Evolutionary conservation across 2,797 vertebrate genomes (phyloP).

Genomic region (Tapirus indicus): DNA sequence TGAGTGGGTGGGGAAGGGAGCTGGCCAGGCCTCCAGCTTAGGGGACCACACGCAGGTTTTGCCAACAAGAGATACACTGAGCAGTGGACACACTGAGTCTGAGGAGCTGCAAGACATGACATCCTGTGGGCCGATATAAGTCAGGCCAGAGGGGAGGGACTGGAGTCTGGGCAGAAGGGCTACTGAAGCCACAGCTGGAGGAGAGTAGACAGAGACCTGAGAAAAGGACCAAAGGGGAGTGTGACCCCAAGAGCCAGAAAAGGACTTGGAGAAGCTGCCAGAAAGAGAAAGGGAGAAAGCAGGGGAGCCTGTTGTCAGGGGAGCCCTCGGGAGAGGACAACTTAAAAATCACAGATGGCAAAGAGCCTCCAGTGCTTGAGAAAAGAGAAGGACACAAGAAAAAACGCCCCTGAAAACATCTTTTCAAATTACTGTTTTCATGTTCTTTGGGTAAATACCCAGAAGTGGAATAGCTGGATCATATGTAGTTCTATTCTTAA

Average conservation of each 20-base stretch:
- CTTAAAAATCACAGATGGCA: background rate
- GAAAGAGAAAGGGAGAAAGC: background rate
- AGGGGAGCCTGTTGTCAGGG: background rate
- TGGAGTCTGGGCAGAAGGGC: background rate
- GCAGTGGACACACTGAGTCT: background rate
- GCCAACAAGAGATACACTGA: background rate
- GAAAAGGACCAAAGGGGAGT: background rate
- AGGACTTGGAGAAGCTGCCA: background rate
- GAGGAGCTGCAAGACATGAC: background rate
- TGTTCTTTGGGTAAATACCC: too few species aligned
- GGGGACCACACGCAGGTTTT: background rate
- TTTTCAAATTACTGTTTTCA: too few species aligned
- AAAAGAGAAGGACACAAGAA: background rate
- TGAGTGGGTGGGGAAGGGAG: accelerated
- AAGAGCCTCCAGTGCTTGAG: background rate
- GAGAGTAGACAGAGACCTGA: background rate
- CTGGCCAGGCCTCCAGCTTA: accelerated
- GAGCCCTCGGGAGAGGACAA: background rate
- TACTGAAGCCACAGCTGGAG: background rate
- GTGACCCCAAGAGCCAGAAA: background rate
- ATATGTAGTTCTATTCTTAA: too few species aligned
- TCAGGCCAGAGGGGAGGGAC: background rate
- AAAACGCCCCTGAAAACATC: background rate
- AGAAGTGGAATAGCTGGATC: too few species aligned
- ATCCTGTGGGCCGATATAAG: background rate